Evolutionary conservation across 2,113 vertebrate genomes (phyloP), one percentile per base, ranked within the genome.

Genomic region (Rhineura floridana): DNA sequence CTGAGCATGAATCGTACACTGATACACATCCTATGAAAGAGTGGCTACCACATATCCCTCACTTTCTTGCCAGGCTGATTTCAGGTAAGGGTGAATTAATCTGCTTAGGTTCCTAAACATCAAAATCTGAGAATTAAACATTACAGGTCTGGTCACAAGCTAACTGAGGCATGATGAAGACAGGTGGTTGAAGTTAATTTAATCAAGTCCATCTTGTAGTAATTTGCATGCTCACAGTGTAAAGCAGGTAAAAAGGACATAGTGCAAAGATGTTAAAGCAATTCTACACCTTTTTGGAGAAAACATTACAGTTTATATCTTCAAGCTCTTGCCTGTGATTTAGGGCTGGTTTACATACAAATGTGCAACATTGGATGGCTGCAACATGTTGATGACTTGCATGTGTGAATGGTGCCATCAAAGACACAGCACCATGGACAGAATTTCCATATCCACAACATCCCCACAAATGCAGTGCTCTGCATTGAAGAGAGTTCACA

Each of bases 41-140:
- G 13, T 65, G 23, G 69, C 17, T 11, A 39, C 42, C 10, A 33
- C 9, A 19, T 44, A 33, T n/a, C 73, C 33, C 59, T 63, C 30
- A 21, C 11, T 81, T 42, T 65, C 44, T 63, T 83, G 80, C 87
- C 55, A 65, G 25, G 65, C 13, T 80, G 36, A 55, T 55, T 69
- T 87, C 78, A 70, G 25, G 70, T 63, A 76, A 87, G 63, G 36
- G 80, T 55, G 46, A 81, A 83, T 65, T 50, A 67, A 63, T 77
- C 80, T 3, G 33, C 65, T 70, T 84, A 33, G 85, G 84, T 86
- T 90, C 75, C 81, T 76, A 87, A 94, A 88, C 33, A 44, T 77
- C 81, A 83, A 83, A 52, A 48, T 76, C 80, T 83, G 59, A 59
- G 36, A 83, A 88, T 65, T 83, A 78, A 86, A 78, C 44, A 86